Percentiles rank a stretch among this genome's conserved stretches.
These are phyloP conservation scores for Carlito syrichta DNA, from an alignment of 2,113 vertebrate species.

Conservation along the genomic window DNA sequence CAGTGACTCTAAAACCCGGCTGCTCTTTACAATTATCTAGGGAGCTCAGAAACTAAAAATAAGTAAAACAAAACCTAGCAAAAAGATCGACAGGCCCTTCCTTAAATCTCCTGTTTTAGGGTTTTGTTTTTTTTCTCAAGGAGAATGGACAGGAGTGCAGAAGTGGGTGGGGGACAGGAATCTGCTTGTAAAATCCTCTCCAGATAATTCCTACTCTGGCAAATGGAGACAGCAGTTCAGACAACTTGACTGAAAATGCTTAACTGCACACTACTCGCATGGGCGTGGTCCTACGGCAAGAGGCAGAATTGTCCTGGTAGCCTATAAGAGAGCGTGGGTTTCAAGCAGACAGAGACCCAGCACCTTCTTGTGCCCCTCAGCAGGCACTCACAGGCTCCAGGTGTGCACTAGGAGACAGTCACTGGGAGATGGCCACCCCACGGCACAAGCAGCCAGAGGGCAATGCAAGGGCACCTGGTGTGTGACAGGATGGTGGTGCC, in stretches of 20 bases:
- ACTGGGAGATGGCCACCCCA: neutral
- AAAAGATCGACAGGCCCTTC: neutral
- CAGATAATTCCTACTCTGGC: neutral
- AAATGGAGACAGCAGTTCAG: neutral
- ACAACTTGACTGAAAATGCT: neutral
- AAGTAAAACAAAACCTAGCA: neutral
- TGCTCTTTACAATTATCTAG: neutral
- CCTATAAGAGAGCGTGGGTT: neutral
- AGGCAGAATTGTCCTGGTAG: neutral
- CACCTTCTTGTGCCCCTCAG: neutral
- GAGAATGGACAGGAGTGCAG: neutral
- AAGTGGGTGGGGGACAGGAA: neutral
- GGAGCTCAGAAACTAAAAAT: neutral
- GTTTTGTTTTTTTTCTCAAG: neutral
- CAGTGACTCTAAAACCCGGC: neutral
- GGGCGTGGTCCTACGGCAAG: neutral
- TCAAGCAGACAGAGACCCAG: neutral
- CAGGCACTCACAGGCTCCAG: neutral
- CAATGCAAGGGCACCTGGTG: neutral
- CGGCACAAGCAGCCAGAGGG: neutral
- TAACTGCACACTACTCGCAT: neutral
- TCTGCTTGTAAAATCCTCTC: neutral
- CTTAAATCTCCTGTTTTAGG: neutral
- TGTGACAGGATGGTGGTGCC: neutral
- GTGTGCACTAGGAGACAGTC: neutral